A percentile compares a stretch with the other conserved stretches of the same genome.
phyloP scores from a whole-genome alignment of 2,888 invertebrate genomes.

The Rotaria magnacalcarata region DNA sequence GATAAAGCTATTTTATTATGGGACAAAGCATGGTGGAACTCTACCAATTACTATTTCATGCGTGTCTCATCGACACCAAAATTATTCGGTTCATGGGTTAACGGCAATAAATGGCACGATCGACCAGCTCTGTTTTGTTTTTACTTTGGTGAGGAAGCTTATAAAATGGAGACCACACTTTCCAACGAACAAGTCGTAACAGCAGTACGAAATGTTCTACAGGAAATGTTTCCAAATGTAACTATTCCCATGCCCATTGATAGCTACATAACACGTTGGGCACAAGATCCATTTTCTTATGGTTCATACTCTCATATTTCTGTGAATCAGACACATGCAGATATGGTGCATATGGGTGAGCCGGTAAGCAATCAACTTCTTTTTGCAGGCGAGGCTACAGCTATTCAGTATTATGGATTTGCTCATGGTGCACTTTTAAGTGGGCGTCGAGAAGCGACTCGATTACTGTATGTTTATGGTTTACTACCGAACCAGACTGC shows the following conservation, averaged over 20 bases:
- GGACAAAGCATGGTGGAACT: neutral
- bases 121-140: neutral
- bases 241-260: neutral
- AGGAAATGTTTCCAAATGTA: neutral
- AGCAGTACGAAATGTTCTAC: neutral
- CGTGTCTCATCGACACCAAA: neutral
- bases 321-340: neutral
- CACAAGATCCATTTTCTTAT: neutral
- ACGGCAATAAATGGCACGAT: conserved; percentile 3
- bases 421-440: neutral
- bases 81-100: neutral
- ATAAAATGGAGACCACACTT: neutral
- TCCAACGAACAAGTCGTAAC: too few species aligned
- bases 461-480: neutral
- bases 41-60: neutral
- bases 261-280: neutral
- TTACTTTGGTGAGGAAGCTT: neutral
- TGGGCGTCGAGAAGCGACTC: conserved; percentile 11
- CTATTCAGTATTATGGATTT: neutral
- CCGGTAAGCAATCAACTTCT: neutral
- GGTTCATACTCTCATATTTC: conserved; percentile 9
- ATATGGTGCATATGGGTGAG: neutral
- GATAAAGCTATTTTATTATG: conserved; percentile 67
- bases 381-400: conserved; percentile 4
- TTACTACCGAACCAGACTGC: neutral